Conservation (phyloP, 1,140 invertebrate genomes). For the Spodoptera litura region DNA sequence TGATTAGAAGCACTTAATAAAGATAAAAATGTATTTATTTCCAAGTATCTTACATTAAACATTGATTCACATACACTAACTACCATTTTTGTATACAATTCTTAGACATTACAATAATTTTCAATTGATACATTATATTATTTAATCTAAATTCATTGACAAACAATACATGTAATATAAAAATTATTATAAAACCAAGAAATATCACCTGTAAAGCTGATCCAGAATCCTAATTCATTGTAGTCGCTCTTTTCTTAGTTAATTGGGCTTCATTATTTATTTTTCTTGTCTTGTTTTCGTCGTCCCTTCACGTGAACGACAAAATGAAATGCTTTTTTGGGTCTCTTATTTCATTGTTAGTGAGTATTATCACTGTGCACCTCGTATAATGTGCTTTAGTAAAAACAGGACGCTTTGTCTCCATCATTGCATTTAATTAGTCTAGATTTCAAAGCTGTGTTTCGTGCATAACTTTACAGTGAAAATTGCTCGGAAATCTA, state of each 20-base stretch:
- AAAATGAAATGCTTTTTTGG: slow-evolving; percentile 61
- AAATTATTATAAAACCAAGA: too few species aligned
- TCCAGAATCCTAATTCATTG: slow-evolving; percentile 43
- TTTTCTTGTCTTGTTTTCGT: slow-evolving; percentile 66
- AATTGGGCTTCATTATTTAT: slow-evolving; percentile 74
- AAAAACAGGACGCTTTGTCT: slow-evolving; percentile 8
- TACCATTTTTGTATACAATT: too few species aligned
- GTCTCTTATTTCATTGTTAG: slow-evolving; percentile 56
- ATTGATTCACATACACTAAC: too few species aligned
- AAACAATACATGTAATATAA: too few species aligned
- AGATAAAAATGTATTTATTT: too few species aligned
- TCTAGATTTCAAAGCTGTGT: slow-evolving; percentile 1
- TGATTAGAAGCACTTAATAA: too few species aligned
- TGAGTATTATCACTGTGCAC: slow-evolving; percentile 44
- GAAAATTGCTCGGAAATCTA: not conserved
- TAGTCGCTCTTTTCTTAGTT: slow-evolving; percentile 66
- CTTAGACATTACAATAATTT: too few species aligned
- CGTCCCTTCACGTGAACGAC: slow-evolving; percentile 59
- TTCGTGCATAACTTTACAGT: not conserved
- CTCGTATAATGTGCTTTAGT: slow-evolving; percentile 25
- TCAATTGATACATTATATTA: too few species aligned
- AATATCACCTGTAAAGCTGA: slow-evolving; percentile 20
- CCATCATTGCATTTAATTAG: not conserved
- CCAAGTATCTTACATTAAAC: too few species aligned
- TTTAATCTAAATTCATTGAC: too few species aligned